Percentiles rank a stretch among this genome's conserved stretches.
These are phyloP conservation scores for Cyaniris semiargus DNA, from an alignment of 2,888 invertebrate species.

Conservation along the genomic window DNA sequence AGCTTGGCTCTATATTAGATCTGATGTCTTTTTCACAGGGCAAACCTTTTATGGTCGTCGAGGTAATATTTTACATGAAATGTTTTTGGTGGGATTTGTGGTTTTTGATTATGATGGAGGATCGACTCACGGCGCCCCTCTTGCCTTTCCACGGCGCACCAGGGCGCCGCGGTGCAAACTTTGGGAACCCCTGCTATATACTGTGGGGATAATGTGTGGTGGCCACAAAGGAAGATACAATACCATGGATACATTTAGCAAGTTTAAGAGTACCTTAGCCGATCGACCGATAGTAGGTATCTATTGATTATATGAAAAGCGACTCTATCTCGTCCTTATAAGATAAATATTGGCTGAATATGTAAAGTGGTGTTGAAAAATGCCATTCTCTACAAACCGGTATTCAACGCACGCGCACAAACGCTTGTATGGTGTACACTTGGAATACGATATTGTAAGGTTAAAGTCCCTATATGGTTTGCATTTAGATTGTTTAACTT, in stretches of 20 bases:
- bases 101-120: too few species aligned
- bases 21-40: too few species aligned
- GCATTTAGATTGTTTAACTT: constrained; percentile 66
- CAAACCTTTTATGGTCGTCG: too few species aligned
- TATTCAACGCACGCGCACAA: constrained; percentile 63
- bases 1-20: too few species aligned
- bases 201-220: too few species aligned
- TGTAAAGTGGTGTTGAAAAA: constrained; percentile 48
- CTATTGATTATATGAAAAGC: constrained; percentile 10
- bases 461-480: constrained; percentile 60
- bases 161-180: too few species aligned
- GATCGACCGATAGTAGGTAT: neutral
- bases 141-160: too few species aligned
- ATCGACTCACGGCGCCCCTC: too few species aligned
- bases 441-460: constrained; percentile 61
- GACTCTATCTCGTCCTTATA: constrained; percentile 48
- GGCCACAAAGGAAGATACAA: too few species aligned
- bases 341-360: constrained; percentile 43
- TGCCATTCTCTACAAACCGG: constrained; percentile 53
- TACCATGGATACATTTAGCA: constrained; percentile 12
- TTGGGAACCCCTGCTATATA: too few species aligned
- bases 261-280: constrained; percentile 17
- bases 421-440: constrained; percentile 59
- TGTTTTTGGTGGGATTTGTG: too few species aligned
- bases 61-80: too few species aligned